Base-by-base conservation (phyloP, 2,888 invertebrate species). In the Pterostichus niger region DNA sequence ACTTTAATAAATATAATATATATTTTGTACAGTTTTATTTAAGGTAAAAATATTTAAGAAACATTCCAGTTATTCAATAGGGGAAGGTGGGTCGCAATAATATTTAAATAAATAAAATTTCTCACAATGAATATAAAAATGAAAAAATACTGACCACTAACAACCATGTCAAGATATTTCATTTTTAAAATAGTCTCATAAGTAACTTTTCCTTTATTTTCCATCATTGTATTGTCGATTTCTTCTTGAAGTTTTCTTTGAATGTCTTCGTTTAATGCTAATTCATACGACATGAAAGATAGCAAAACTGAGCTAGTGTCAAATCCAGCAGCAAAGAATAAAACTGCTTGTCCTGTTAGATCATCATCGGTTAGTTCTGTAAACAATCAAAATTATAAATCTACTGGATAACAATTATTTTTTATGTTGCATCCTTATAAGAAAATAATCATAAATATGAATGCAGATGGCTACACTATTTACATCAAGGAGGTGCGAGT, bases 101-200 rank as follows among this genome's bases (percentile, higher is more conserved):
- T 24, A 71, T 13, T 6, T 5, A 40, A 24, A 24, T 24, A 24
- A 24, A 24, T 24, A 24, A 24, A 3, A 24, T 24, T 24, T 24
- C 2, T 40, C 5, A 40, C 5, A 40, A 40, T 40, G 5, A 24
- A 7, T 2, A 6, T 40, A 40, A 40, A 7, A 40, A 40, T 6
- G 1, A 40, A 40, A 40, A 10, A 31, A 11, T 17, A 31, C 35
- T 33, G 35, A 80, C 71, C 68, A 84, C 89, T 89, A 0, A 91
- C 85, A 0, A 91, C 90, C 88, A 91, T 91, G 59, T 92, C 91
- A 85, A 92, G 85, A 83, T 91, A 92, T 52, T 89, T 88, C 86
- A 92, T 90, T 9, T 88, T 89, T 4, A 88, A 89, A 0, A 90
- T 86, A 1, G 87, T 88, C 2, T 89, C 89, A 83, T 90, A 90